Percentiles rank a stretch among this genome's conserved stretches.
Conservation (phyloP, 2,113 vertebrate species). For the Perca flavescens region DNA sequence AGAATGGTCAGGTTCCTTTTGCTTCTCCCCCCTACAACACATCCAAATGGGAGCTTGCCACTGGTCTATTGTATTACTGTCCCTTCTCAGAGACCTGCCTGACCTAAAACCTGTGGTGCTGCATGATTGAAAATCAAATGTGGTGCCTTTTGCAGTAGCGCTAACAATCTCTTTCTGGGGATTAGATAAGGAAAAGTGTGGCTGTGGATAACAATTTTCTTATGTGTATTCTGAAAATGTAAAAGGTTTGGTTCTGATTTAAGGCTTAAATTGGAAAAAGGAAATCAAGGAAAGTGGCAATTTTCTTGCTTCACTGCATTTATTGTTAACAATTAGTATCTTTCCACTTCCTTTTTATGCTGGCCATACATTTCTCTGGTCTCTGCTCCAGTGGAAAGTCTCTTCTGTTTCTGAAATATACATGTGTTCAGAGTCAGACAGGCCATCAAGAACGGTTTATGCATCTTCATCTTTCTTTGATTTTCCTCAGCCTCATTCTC, state of each 20-base stretch:
- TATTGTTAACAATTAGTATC: constrained; percentile 13
- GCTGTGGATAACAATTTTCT: constrained; percentile 46
- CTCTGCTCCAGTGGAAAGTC: constrained; percentile 1
- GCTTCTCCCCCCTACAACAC: constrained; percentile 72
- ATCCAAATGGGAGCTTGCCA: constrained; percentile 78
- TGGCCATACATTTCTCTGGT: constrained; percentile 21
- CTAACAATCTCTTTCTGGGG: constrained; percentile 71
- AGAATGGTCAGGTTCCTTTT: constrained; percentile 75
- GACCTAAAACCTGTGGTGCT: constrained; percentile 76
- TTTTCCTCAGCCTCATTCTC: constrained; percentile 31
- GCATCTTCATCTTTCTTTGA: constrained; percentile 49
- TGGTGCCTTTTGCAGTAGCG: constrained; percentile 58
- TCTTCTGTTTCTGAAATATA: constrained; percentile 13
- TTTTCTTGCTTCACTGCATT: constrained; percentile 23
- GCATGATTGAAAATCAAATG: constrained; percentile 80
- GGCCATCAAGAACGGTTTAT: constrained; percentile 50
- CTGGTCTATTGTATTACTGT: constrained; percentile 81
- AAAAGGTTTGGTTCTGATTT: constrained; percentile 45
- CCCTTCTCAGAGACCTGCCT: constrained; percentile 67
- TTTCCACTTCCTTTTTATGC: neutral
- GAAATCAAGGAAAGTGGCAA: constrained; percentile 1
- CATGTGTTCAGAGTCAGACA: constrained; percentile 28
- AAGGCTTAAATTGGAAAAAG: constrained; percentile 21
- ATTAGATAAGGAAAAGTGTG: constrained; percentile 65
- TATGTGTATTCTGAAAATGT: constrained; percentile 26